Conservation (phyloP, 37 sponge, comb jelly and placozoan genomes). For the Geodia barretti region DNA sequence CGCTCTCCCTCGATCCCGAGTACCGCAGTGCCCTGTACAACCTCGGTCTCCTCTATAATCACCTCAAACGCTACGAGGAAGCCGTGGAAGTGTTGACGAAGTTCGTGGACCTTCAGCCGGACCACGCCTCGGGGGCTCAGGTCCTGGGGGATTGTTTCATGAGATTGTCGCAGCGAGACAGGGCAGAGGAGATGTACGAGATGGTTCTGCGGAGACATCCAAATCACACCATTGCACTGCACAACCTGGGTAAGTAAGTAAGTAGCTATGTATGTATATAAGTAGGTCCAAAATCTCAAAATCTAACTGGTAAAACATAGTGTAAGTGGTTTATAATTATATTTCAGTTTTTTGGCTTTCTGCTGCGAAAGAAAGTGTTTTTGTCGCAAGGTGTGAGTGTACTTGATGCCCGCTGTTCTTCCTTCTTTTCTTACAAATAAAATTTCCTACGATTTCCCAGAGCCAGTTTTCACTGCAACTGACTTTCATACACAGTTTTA, state of each 20-base stretch:
- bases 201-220: slow-evolving; percentile 4
- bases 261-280: too few species aligned
- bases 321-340: too few species aligned
- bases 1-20: slow-evolving; percentile 42
- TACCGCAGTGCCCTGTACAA: slow-evolving; percentile 60
- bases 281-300: too few species aligned
- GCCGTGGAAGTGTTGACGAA: not conserved
- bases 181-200: slow-evolving; percentile 21
- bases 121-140: not conserved
- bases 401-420: too few species aligned
- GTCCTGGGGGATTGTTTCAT: slow-evolving; percentile 10
- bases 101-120: not conserved
- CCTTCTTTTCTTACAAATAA: not conserved
- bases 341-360: too few species aligned
- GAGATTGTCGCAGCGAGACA: not conserved
- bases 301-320: too few species aligned
- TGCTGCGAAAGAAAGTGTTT: too few species aligned
- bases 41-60: slow-evolving; percentile 25
- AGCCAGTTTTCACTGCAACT: not conserved
- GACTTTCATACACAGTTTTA: not conserved
- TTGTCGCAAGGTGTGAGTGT: too few species aligned
- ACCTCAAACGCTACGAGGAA: not conserved
- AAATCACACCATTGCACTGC: slow-evolving; percentile 40
- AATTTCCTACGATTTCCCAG: too few species aligned
- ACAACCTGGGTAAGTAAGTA: slow-evolving; percentile 67